Base-by-base conservation (phyloP, 2,797 vertebrate species). In the Anabas testudineus region DNA sequence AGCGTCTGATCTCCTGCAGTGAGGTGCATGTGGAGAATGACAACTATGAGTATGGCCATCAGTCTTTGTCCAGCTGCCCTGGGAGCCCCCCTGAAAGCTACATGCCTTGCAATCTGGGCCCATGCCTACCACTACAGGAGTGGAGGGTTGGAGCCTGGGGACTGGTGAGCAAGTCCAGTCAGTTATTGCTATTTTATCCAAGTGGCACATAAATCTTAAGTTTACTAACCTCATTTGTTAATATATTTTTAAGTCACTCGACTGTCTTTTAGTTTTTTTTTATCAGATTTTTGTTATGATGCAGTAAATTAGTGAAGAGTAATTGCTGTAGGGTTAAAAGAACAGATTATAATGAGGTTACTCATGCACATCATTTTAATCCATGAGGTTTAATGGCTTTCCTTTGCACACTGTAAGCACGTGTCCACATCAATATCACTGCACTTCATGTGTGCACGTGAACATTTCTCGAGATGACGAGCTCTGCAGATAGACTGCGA, bases 121-220 rank as follows among this genome's bases (percentile, higher is more conserved):
- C 93, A 7, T 99, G 98, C 77, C 92, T 93, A 0, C 73, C 90
- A 15, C 90, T 78, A 0, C 95, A 91, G 1, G 91, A 93, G 69
- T 99, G 98, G 98, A 96, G 96, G 41, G 95, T 95, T 1, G 95
- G 97, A 90, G 95, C 95, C 91, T 99, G 98, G 97, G 97, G 96
- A 49, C 94, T 88, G 0, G 98, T 98, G 88, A 96, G 97, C 92
- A 2, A 64, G 66, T 30, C 10, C 22, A 41, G 71, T 79, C 22
- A 41, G 71, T 79, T 56, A 60, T 73, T 57, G 41, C 14, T 22
- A 12, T 52, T 57, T 46, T 55, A 24, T 62, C n/a, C 53, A 24
- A 10, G 28, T 19, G n/a, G 24, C 16, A 19, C 1, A 22, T 4
- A 7, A 14, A 56, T 45, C 8, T 4, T 58, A 19, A 12, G 24